These are phyloP conservation scores for Pogoniulus pusillus DNA, from an alignment of 2,797 vertebrate genomes.

Conservation along the genomic window DNA sequence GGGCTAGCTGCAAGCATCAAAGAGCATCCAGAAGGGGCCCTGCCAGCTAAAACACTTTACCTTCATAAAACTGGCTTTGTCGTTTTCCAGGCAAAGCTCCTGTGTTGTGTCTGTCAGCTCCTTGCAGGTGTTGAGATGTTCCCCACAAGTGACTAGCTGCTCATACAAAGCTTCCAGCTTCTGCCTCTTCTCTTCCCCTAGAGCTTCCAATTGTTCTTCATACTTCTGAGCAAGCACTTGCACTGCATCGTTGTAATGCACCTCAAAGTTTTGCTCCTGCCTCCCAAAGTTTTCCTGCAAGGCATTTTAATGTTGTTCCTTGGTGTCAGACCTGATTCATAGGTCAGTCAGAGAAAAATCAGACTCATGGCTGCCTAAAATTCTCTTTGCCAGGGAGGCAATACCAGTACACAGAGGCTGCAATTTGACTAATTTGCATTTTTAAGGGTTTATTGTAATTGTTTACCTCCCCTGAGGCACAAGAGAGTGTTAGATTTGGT, in stretches of 20 bases:
- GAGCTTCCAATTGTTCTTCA: slow-evolving; percentile 80
- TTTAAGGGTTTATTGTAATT: background rate
- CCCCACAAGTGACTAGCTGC: slow-evolving; percentile 89
- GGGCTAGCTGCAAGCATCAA: background rate
- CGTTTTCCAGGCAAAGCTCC: slow-evolving; percentile 80
- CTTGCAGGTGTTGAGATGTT: slow-evolving; percentile 85
- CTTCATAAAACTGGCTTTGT: slow-evolving; percentile 88
- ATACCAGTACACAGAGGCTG: background rate
- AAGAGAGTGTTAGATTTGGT: background rate
- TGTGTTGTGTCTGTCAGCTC: slow-evolving; percentile 89
- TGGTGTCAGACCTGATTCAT: background rate
- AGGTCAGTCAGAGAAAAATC: background rate
- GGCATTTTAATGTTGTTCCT: background rate
- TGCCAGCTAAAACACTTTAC: slow-evolving; percentile 68
- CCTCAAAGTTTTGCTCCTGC: slow-evolving; percentile 93
- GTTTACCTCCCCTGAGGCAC: background rate
- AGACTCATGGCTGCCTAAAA: background rate
- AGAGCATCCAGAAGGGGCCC: background rate
- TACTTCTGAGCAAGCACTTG: slow-evolving; percentile 88
- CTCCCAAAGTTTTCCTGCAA: slow-evolving; percentile 93
- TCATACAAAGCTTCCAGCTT: slow-evolving; percentile 89
- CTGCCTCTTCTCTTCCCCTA: slow-evolving; percentile 89
- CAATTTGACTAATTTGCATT: background rate
- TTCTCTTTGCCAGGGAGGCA: background rate
- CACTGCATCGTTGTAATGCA: slow-evolving; percentile 89